Conservation (phyloP, 1,140 invertebrate species). For the Drosophila yakuba region DNA sequence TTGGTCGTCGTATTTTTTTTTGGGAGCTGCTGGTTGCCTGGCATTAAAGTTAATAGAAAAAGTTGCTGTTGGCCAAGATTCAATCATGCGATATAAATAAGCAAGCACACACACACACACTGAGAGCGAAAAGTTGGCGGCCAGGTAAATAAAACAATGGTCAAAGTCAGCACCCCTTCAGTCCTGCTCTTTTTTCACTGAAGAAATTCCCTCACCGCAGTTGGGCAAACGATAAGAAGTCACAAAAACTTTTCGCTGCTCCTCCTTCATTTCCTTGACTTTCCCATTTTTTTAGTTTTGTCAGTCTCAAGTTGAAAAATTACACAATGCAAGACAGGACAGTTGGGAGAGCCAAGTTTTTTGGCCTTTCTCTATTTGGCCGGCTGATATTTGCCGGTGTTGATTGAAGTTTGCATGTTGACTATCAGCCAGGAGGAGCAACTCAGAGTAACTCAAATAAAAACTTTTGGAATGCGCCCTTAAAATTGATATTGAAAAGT, state of each 20-base stretch:
- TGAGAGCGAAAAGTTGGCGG: slow-evolving; percentile 32
- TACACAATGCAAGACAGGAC: slow-evolving; percentile 79
- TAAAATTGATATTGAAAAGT: slow-evolving; percentile 1
- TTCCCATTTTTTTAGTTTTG: slow-evolving; percentile 8
- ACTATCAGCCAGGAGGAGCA: slow-evolving; percentile 26
- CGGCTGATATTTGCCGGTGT: slow-evolving; percentile 68
- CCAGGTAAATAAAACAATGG: slow-evolving; percentile 82
- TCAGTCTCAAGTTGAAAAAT: slow-evolving; percentile 74
- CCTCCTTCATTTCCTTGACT: slow-evolving; percentile 27
- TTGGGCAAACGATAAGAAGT: slow-evolving; percentile 75
- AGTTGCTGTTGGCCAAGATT: slow-evolving; percentile 83
- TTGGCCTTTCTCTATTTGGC: slow-evolving; percentile 21
- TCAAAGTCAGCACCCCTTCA: slow-evolving; percentile 52
- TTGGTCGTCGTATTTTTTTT: slow-evolving; percentile 12
- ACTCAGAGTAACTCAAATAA: slow-evolving; percentile 5
- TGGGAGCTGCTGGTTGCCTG: slow-evolving; percentile 50
- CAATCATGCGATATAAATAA: slow-evolving; percentile 83
- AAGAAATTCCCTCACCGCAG: slow-evolving; percentile 41
- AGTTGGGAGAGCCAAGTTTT: slow-evolving; percentile 69
- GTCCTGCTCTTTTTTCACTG: not conserved
- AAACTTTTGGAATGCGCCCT: slow-evolving; percentile 11
- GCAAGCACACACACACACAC: slow-evolving; percentile 39
- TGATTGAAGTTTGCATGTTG: slow-evolving; percentile 79
- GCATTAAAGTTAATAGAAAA: slow-evolving; percentile 84
- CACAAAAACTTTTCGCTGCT: slow-evolving; percentile 61